These are phyloP conservation scores for Stylophora pistillata DNA, from an alignment of 64 coral and sea anemone genomes.

Conservation along the genomic window DNA sequence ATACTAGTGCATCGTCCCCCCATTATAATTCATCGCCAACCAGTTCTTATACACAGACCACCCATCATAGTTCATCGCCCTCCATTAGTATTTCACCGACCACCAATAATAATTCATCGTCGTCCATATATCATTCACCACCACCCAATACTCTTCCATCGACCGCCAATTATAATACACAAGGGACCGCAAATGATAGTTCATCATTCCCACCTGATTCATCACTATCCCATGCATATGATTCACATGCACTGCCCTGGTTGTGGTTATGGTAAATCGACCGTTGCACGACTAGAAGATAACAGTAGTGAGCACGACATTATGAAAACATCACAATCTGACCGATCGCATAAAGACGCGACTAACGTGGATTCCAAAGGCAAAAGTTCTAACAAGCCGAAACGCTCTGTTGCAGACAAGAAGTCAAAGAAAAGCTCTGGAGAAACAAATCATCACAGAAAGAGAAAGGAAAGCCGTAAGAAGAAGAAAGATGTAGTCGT, in stretches of 20 bases:
- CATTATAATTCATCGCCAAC: constrained; percentile 96
- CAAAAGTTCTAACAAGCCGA: constrained; percentile 54
- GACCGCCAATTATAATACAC: constrained; percentile 84
- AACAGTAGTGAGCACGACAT: constrained; percentile 11
- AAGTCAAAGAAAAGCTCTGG: constrained; percentile 5
- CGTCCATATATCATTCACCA: constrained; percentile 92
- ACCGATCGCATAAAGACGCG: constrained; percentile 24
- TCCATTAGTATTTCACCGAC: constrained; percentile 86
- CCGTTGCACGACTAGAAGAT: constrained; percentile 61
- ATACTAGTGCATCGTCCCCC: constrained; percentile 88
- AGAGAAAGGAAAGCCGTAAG: constrained; percentile 57
- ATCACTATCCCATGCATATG: constrained; percentile 74
- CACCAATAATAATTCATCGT: constrained; percentile 81
- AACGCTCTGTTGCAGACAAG: constrained; percentile 80
- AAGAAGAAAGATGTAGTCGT: constrained; percentile 99
- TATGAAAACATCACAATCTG: constrained; percentile 23
- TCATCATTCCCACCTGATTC: constrained; percentile 83
- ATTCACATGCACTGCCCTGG: constrained; percentile 79
- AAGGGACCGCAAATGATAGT: constrained; percentile 83
- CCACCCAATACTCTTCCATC: constrained; percentile 83
- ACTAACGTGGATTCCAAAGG: constrained; percentile 27
- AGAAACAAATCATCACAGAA: constrained; percentile 25
- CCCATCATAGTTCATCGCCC: constrained; percentile 94
- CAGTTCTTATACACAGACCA: constrained; percentile 79
- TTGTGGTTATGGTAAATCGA: constrained; percentile 71